A percentile compares a stretch with the other conserved stretches of the same genome.
Evolutionary conservation across 2,888 invertebrate genomes (phyloP).

Genomic region (Sthenelais limicola): DNA sequence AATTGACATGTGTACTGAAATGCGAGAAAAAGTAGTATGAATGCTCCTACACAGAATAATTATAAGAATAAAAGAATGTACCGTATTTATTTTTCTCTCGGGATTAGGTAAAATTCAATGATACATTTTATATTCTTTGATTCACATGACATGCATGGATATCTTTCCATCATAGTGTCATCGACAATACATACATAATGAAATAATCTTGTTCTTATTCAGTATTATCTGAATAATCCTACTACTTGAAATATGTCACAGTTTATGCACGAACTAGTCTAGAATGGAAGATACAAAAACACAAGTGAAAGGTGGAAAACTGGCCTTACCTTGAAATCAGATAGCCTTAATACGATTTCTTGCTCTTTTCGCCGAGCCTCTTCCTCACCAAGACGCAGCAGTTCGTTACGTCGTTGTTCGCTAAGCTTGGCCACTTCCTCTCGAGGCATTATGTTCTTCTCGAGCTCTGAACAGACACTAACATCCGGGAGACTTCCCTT

Average conservation of each 20-base stretch:
- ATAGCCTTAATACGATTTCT: slow-evolving; percentile 69
- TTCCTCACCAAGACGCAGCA: slow-evolving; percentile 87
- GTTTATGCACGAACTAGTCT: not conserved
- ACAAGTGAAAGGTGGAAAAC: not conserved
- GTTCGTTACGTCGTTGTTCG: slow-evolving; percentile 93
- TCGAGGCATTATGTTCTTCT: slow-evolving; percentile 87
- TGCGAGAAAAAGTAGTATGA: too few relatives aligned
- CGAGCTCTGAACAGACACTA: slow-evolving; percentile 76
- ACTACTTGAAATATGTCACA: not conserved
- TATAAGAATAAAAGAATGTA: too few relatives aligned
- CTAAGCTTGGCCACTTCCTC: slow-evolving; percentile 96
- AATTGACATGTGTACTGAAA: too few relatives aligned
- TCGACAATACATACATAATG: too few relatives aligned
- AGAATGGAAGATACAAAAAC: not conserved
- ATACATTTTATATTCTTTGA: too few relatives aligned
- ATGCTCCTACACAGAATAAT: too few relatives aligned
- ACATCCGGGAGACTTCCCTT: slow-evolving; percentile 93
- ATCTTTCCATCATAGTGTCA: too few relatives aligned
- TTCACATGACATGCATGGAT: too few relatives aligned
- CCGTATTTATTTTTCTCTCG: too few relatives aligned
- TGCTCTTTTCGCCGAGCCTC: slow-evolving; percentile 68
- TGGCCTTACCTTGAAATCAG: slow-evolving; percentile 69
- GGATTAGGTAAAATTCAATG: too few relatives aligned
- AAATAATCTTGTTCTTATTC: too few relatives aligned
- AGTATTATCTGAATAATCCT: not conserved